Evolutionary conservation across 2,888 invertebrate species (phyloP).

Genomic region (Melolontha melolontha): DNA sequence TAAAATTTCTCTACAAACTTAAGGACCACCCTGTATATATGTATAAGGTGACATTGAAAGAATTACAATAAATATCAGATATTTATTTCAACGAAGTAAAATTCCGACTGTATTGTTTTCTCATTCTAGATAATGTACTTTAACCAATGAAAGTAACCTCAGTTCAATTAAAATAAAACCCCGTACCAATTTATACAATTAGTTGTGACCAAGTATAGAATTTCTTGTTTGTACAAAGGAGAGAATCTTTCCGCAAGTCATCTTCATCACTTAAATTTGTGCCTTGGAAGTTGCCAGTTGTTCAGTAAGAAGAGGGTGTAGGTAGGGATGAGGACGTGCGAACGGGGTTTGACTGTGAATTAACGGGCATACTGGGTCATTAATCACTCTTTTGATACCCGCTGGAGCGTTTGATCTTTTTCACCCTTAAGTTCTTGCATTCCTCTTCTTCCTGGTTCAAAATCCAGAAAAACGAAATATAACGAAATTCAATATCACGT

Average conservation of each 20-base stretch:
- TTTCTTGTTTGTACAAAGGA: constrained; percentile 38
- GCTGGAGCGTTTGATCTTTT: constrained; percentile 26
- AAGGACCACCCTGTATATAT: no score
- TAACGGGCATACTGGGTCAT: constrained; percentile 53
- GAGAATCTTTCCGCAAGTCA: constrained; percentile 48
- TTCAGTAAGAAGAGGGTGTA: constrained; percentile 25
- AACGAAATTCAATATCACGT: constrained; percentile 2
- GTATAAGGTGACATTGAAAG: no score
- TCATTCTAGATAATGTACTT: constrained; percentile 12
- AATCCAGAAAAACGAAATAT: background rate
- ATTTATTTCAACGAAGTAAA: no score
- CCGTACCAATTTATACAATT: no score
- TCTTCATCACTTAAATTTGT: constrained; percentile 48
- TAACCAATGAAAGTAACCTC: no score
- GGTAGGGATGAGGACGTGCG: constrained; percentile 54
- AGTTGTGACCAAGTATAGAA: constrained; percentile 8
- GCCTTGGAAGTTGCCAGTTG: constrained; percentile 24
- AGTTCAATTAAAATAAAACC: no score
- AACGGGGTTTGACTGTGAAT: constrained; percentile 55
- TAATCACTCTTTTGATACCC: constrained; percentile 53
- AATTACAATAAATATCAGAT: no score
- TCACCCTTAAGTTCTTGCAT: background rate
- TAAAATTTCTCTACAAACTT: no score
- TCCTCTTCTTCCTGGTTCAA: background rate
- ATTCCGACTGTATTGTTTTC: background rate